These are phyloP conservation scores for Alsophila aescularia DNA, from an alignment of 2,888 invertebrate genomes.

Conservation along the genomic window DNA sequence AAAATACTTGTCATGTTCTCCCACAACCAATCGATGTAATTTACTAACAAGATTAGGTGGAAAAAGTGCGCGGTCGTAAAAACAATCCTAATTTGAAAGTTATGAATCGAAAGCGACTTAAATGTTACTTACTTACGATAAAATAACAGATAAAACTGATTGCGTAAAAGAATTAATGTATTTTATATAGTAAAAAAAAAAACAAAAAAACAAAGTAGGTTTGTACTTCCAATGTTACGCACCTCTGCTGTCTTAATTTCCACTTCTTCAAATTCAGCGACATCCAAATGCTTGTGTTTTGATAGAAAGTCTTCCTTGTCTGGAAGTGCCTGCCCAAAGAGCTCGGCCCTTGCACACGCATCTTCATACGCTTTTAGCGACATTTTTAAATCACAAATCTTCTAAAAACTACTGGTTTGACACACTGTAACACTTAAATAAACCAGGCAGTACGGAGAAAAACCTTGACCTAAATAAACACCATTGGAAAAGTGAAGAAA, in stretches of 20 bases:
- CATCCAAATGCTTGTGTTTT: constrained; percentile 81
- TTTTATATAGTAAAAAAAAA: too few relatives aligned
- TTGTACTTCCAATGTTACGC: not conserved
- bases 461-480: constrained; percentile 47
- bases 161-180: not conserved
- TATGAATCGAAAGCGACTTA: too few relatives aligned
- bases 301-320: constrained; percentile 87
- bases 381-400: constrained; percentile 61
- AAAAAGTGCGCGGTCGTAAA: too few relatives aligned
- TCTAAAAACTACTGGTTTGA: constrained; percentile 8
- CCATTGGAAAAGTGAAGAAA: constrained; percentile 25
- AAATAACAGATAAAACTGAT: too few relatives aligned
- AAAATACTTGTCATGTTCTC: too few relatives aligned
- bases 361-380: constrained; percentile 89
- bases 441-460: constrained; percentile 24
- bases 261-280: constrained; percentile 82
- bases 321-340: constrained; percentile 89
- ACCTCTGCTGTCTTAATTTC: constrained; percentile 76
- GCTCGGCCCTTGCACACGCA: constrained; percentile 91
- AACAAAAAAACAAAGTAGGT: too few relatives aligned
- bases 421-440: constrained; percentile 20
- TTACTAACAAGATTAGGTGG: too few relatives aligned
- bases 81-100: too few relatives aligned
- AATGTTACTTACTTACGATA: too few relatives aligned
- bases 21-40: too few relatives aligned